phyloP scores from a whole-genome alignment of 2,888 invertebrate genomes.

The Heliconius aoede region DNA sequence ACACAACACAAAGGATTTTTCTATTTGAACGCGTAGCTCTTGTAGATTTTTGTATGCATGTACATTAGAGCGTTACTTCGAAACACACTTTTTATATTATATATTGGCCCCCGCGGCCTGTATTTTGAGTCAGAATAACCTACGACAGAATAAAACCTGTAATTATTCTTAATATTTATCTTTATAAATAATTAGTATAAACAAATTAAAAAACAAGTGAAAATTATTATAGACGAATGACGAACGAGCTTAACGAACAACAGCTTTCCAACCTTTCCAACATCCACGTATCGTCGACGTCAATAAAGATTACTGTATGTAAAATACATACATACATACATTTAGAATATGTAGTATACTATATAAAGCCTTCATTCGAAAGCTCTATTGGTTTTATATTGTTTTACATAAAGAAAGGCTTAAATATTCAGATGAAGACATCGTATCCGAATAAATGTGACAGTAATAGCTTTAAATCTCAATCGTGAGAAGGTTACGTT shows the following conservation, averaged over 20 bases:
- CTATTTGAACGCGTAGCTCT: no score
- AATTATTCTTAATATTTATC: no score
- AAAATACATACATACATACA: neutral
- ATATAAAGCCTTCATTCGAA: neutral
- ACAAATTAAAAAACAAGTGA: no score
- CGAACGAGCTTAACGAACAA: neutral
- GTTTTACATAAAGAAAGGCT: neutral
- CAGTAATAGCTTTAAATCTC: neutral
- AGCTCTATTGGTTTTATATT: neutral
- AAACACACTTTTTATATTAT: no score
- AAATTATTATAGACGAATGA: neutral
- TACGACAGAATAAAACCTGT: no score
- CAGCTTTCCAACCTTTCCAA: no score
- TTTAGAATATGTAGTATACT: neutral
- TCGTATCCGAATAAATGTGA: neutral
- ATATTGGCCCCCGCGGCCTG: no score
- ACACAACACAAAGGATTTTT: no score
- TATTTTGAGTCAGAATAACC: no score
- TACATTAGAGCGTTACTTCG: no score
- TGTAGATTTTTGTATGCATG: no score
- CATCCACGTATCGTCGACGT: neutral
- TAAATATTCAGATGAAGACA: neutral
- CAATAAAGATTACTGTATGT: conserved; percentile 18
- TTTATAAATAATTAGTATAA: no score
- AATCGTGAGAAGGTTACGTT: neutral